Evolutionary conservation across 2,113 vertebrate species (phyloP), one percentile per base, ranked within the genome.

Genomic region (cattle (Bos taurus)): DNA sequence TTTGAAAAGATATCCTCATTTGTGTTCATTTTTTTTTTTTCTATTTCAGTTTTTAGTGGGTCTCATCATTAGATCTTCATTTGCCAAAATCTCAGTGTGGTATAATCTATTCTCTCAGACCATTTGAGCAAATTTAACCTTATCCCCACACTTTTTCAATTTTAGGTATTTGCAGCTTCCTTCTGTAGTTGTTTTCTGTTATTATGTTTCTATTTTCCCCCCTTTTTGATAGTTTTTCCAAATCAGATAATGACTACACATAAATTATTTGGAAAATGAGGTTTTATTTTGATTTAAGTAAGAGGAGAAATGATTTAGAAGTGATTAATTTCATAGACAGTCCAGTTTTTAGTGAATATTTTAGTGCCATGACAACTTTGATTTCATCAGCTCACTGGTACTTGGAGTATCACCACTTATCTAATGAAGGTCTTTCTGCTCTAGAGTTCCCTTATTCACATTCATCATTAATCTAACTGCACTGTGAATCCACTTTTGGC

Each of bases 1-100:
- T 92, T 93, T 2, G 26, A 95, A 91, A 64, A 74, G 4, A 16
- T 36, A 80, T 88, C 23, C 2, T 86, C 2, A 88, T 12, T 81
- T 96, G 57, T 78, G 81, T 71, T 93, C 23, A 50, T 80, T 81
- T 60, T 48, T 95, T 96, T 40, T 96, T 71, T 40, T 71, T 40
- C 33, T 56, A 54, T 19, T 94, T 91, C 62, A 80, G 11, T 64
- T 77, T 82, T 82, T 94, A 90, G 23, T 12, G 13, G 6, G 1
- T 83, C 17, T 89, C 33, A 52, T 71, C 5, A 19, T 81, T 33
- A 56, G 15, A 59, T 33, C 8, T 88, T 62, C 74, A 40, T 30
- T 50, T 57, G 11, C 10, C 50, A 64, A 97, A 67, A 78, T 36
- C 6, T 57, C 5, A 77, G 33, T 67, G 56, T 78, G 13, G 8